Conservation (phyloP, 2,888 invertebrate species). For the Omphaloscelis lunosa region DNA sequence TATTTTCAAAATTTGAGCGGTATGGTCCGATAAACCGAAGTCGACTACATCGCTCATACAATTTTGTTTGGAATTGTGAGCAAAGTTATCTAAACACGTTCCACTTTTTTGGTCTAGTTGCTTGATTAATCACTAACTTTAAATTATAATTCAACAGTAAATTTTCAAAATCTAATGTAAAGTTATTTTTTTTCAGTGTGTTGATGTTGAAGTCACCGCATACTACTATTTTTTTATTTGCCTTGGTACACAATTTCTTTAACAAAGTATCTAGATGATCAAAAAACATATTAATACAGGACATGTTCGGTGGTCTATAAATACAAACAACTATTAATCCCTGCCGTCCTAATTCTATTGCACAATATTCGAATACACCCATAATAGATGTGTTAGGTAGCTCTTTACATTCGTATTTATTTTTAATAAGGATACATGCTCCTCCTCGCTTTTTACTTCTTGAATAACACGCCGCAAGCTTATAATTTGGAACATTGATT, state of each 20-base stretch:
- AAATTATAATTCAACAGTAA: neutral
- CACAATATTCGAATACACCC: neutral
- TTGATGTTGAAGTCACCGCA: too few relatives aligned
- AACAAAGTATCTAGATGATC: neutral
- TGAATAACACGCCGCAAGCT: neutral
- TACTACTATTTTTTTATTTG: neutral
- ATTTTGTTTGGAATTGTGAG: neutral
- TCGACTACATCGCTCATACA: neutral
- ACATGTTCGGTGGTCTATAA: slow-evolving; percentile 1
- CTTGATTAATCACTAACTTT: neutral
- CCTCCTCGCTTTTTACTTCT: neutral
- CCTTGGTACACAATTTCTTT: neutral
- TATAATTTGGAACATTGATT: neutral
- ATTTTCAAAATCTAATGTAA: too few relatives aligned
- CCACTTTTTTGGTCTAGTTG: neutral
- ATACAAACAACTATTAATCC: neutral
- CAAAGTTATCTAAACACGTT: neutral
- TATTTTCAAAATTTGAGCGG: slow-evolving; percentile 1
- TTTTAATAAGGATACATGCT: neutral
- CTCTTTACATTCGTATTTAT: neutral
- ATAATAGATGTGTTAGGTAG: neutral
- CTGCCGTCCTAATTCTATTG: neutral
- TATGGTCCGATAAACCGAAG: slow-evolving; percentile 2
- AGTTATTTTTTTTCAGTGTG: too few relatives aligned
- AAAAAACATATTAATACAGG: neutral